A percentile compares a stretch with the other conserved stretches of the same genome.
Evolutionary conservation across 1,140 invertebrate species (phyloP).

Genomic region (Eubasilissa regina): DNA sequence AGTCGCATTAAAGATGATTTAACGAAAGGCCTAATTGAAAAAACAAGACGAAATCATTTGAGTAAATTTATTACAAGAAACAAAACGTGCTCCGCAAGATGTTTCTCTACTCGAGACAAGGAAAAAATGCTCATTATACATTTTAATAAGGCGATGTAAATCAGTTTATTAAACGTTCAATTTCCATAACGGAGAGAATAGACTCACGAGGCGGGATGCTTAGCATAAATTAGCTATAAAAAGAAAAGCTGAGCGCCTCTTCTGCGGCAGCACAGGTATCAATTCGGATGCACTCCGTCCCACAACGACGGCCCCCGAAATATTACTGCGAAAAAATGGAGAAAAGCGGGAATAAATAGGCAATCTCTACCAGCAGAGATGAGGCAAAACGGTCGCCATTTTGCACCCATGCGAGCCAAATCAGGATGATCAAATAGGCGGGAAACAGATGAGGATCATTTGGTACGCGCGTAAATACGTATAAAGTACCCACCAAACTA

Average conservation of each 20-base stretch:
- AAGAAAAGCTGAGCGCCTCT: neutral
- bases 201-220: slow-evolving; percentile 15
- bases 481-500: neutral
- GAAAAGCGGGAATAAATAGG: slow-evolving; percentile 44
- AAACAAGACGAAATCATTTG: slow-evolving; percentile 31
- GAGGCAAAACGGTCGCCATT: slow-evolving; percentile 11
- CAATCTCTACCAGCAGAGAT: slow-evolving; percentile 44
- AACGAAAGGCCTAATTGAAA: slow-evolving; percentile 30
- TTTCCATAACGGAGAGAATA: slow-evolving; percentile 41
- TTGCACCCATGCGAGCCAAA: slow-evolving; percentile 3
- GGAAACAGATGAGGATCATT: neutral
- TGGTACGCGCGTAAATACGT: neutral
- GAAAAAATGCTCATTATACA: slow-evolving; percentile 17
- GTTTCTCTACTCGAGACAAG: neutral
- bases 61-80: slow-evolving; percentile 32
- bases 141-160: slow-evolving; percentile 49
- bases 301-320: slow-evolving; percentile 8
- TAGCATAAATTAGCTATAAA: slow-evolving; percentile 48
- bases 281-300: slow-evolving; percentile 23
- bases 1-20: neutral
- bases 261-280: slow-evolving; percentile 24
- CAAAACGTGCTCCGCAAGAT: slow-evolving; percentile 17
- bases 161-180: slow-evolving; percentile 47
- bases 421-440: slow-evolving; percentile 10
- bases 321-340: slow-evolving; percentile 31